Base-by-base conservation (phyloP, 2,113 vertebrate species). In the Myocastor coypus region DNA sequence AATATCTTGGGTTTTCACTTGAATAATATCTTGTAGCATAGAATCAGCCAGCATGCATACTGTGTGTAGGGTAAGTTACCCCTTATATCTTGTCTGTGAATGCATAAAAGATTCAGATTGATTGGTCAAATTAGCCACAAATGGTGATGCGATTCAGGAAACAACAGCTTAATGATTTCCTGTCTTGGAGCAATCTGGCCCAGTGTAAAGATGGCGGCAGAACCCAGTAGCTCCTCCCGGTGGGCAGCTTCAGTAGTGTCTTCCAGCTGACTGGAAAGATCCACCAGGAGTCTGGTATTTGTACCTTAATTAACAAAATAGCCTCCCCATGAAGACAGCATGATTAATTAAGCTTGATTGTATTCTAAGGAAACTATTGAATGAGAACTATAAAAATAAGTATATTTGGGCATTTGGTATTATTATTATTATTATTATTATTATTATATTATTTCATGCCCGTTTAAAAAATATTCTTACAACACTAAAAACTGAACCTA, bases 391-490 rank as follows among this genome's bases (percentile, higher is more conserved):
- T 6, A 46, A 4, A 10, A 57, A 57, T 82, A 83, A 82, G 59
- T 34, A 63, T 46, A 73, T 83, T 46, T 93, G 22, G 17, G 89
- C 6, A 87, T 46, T 34, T 81, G 87, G 83, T 81, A 73, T 83
- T 83, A 55, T 75, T 28, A 34, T 88, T 89, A 77, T 57, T 83
- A 24, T 46, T 46, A 46, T 46, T 46, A 46, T 46, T 46, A 46
- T 46, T 46, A 46, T 46, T 46, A 46, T 52, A 55, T 86, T 86
- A 63, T 95, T 92, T 87, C 64, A 91, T 89, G 64, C 77, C 83
- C 89, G 92, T 28, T 73, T 81, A 17, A 91, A 83, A 91, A 75
- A 46, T 69, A 66, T 28, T 77, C 32, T 92, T 34, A 69, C 28
- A 94, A 64, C 16, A 87, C 26, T 86, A 82, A 82, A 61, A 75